Evolutionary conservation across 2,797 vertebrate species (phyloP).

Genomic region (Lemur catta): DNA sequence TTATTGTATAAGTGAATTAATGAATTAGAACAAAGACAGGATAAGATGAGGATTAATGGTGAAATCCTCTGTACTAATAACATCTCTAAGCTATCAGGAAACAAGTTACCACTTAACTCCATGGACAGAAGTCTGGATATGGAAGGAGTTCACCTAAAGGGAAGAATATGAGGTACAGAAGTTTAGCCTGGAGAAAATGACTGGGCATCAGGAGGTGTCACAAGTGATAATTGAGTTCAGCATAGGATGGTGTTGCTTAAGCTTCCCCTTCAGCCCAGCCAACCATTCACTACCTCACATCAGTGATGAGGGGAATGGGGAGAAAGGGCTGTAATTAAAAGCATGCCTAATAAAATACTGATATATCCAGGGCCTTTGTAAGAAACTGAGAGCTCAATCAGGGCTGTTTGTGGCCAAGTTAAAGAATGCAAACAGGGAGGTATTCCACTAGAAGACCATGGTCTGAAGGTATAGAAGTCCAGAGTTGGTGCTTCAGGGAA

Average conservation of each 20-base stretch:
- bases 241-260: not conserved
- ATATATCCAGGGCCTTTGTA: not conserved
- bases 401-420: not conserved
- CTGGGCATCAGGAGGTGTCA: not conserved
- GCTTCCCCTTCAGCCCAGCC: not conserved
- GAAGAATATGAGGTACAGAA: not conserved
- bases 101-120: not conserved
- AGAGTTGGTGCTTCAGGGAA: not conserved
- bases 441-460: not conserved
- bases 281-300: not conserved
- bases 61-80: not conserved
- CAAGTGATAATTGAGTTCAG: not conserved
- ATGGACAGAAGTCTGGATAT: not conserved
- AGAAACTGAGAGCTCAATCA: not conserved
- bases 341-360: not conserved
- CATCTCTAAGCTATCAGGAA: not conserved
- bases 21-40: not conserved
- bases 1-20: not conserved
- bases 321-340: not conserved
- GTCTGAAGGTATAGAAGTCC: not conserved
- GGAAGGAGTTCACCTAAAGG: not conserved
- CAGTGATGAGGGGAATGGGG: not conserved
- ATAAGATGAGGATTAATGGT: not conserved
- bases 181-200: not conserved
- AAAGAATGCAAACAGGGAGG: not conserved